Percentiles rank a stretch among this genome's conserved stretches.
These are phyloP conservation scores for Semnopithecus entellus DNA, from an alignment of 2,113 vertebrate genomes.

Conservation along the genomic window DNA sequence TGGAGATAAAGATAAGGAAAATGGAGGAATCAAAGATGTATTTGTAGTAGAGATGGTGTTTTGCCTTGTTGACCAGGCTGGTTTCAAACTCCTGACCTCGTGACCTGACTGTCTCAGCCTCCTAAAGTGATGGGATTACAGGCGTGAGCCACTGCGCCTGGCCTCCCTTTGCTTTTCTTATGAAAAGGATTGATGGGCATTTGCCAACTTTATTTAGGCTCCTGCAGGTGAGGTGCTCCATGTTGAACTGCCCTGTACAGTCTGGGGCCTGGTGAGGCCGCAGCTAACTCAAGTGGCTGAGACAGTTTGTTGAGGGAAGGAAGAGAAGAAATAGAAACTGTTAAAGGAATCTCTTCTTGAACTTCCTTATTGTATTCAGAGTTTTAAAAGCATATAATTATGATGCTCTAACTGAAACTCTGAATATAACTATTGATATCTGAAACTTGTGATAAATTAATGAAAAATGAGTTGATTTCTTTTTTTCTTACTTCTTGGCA, in stretches of 20 bases:
- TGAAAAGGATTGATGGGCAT: not conserved
- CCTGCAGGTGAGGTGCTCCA: constrained; percentile 38
- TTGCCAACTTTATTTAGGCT: constrained; percentile 27
- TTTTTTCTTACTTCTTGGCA: constrained; percentile 37
- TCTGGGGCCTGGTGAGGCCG: not conserved
- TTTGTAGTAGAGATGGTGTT: too few species aligned
- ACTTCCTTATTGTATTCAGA: constrained; percentile 65
- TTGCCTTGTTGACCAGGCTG: too few species aligned
- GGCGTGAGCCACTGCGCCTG: too few species aligned
- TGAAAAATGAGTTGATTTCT: constrained; percentile 67
- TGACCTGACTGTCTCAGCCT: too few species aligned
- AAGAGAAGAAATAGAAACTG: constrained; percentile 51
- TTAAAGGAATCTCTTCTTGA: constrained; percentile 68
- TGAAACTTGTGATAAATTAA: constrained; percentile 72
- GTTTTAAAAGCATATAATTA: constrained; percentile 73
- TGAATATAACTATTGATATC: constrained; percentile 62
- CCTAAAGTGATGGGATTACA: too few species aligned
- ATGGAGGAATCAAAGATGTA: too few species aligned
- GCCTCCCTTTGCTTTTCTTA: not conserved
- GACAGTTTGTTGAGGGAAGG: constrained; percentile 62
- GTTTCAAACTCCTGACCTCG: too few species aligned
- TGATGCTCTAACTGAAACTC: constrained; percentile 67
- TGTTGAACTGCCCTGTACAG: not conserved
- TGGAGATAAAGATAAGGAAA: too few species aligned
- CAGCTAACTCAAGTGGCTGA: not conserved